Conservation (phyloP, 2,113 vertebrate genomes). For the Gyps fulvus region DNA sequence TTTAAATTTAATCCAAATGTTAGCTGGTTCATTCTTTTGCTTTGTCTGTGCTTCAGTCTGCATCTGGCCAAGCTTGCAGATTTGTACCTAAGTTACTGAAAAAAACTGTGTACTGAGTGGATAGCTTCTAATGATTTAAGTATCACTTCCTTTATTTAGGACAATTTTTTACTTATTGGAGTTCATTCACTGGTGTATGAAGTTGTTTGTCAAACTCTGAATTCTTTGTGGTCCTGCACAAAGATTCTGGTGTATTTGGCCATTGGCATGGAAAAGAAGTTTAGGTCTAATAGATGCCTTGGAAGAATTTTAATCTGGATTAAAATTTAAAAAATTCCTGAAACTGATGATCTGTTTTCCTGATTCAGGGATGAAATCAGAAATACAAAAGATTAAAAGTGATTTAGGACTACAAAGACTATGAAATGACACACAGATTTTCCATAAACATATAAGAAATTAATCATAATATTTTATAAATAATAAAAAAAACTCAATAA, state of each 20-base stretch:
- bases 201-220: background rate
- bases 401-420: background rate
- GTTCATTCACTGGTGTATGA: background rate
- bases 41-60: background rate
- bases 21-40: background rate
- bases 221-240: background rate
- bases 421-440: background rate
- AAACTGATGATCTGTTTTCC: background rate
- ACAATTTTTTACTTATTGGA: background rate
- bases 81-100: background rate
- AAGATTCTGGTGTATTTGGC: background rate
- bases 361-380: background rate
- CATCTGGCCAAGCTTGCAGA: background rate
- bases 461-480: background rate
- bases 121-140: background rate
- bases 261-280: background rate
- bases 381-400: background rate
- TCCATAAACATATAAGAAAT: background rate
- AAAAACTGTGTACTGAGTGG: background rate
- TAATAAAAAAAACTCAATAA: background rate
- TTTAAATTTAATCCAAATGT: background rate
- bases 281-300: background rate
- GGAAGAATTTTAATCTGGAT: background rate
- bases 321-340: background rate
- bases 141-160: background rate